Percentiles rank a stretch among this genome's conserved stretches.
These are phyloP conservation scores for Amphiprion clarkii DNA, from an alignment of 2,797 vertebrate species.

Conservation along the genomic window DNA sequence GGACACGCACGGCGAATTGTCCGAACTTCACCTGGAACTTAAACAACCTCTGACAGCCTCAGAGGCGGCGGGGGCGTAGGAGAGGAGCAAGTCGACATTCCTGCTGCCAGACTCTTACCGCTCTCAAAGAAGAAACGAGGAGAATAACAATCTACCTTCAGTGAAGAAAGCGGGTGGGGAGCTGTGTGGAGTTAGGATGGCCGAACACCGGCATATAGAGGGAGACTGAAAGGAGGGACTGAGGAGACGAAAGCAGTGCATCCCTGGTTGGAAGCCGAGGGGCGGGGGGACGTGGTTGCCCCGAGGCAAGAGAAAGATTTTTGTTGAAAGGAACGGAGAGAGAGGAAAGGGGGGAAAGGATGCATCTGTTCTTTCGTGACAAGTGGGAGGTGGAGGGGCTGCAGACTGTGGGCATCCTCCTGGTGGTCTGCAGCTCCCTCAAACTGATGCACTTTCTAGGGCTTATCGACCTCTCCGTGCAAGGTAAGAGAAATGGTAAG, in stretches of 20 bases:
- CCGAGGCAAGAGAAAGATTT: constrained; percentile 55
- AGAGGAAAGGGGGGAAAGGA: constrained; percentile 60
- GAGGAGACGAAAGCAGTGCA: constrained; percentile 52
- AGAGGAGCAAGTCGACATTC: constrained; percentile 59
- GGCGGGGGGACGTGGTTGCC: constrained; percentile 52
- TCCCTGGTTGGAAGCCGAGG: constrained; percentile 53
- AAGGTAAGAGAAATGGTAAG: constrained; percentile 81
- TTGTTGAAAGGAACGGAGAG: constrained; percentile 48
- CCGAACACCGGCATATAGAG: constrained; percentile 65
- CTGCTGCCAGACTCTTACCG: constrained; percentile 59
- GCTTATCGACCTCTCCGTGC: constrained; percentile 85
- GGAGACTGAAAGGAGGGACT: constrained; percentile 73
- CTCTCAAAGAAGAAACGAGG: constrained; percentile 69
- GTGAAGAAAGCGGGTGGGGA: constrained; percentile 58
- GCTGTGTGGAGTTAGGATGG: constrained; percentile 69
- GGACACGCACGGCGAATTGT: constrained; percentile 59
- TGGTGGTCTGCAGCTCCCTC: constrained; percentile 88
- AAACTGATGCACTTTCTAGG: constrained; percentile 92
- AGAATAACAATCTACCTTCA: constrained; percentile 73
- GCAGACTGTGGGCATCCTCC: constrained; percentile 88
- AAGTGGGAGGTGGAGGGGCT: constrained; percentile 89
- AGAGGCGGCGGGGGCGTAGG: constrained; percentile 52
- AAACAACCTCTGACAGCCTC: constrained; percentile 72
- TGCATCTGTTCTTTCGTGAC: constrained; percentile 84
- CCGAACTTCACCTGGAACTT: constrained; percentile 76